A percentile compares a stretch with the other conserved stretches of the same genome.
Conservation (phyloP, 2,888 invertebrate genomes). For the Noctua comes region DNA sequence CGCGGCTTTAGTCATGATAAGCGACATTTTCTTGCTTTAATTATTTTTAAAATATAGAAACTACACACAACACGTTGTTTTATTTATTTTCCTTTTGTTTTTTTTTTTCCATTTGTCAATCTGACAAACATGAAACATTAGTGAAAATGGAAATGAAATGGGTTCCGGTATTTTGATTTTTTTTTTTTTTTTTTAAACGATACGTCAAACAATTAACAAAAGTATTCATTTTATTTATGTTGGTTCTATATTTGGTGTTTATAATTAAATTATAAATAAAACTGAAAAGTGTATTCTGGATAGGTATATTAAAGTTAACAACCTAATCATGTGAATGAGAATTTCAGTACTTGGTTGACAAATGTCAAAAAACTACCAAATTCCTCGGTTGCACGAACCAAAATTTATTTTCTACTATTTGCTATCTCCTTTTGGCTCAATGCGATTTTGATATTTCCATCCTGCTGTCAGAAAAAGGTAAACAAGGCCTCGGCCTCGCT, state of each 20-base stretch:
- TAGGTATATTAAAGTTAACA: background rate
- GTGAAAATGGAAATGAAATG: background rate
- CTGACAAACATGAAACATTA: too few relatives aligned
- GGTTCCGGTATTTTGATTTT: conserved; percentile 2
- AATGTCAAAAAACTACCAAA: conserved; percentile 33
- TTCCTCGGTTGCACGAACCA: conserved; percentile 1
- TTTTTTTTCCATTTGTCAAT: conserved; percentile 16
- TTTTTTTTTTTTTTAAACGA: too few relatives aligned
- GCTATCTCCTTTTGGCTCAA: conserved; percentile 30
- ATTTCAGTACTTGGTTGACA: background rate
- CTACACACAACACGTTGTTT: conserved; percentile 9
- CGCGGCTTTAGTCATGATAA: conserved; percentile 89
- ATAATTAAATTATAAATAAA: background rate
- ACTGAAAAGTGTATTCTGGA: background rate
- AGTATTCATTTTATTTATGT: background rate
- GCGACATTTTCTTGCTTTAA: conserved; percentile 77
- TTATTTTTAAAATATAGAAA: background rate
- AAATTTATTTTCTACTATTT: background rate
- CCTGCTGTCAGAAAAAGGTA: conserved; percentile 51
- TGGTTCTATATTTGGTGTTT: background rate
- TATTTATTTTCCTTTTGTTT: conserved; percentile 19
- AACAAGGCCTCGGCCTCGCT: conserved; percentile 14
- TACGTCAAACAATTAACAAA: background rate
- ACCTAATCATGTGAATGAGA: conserved; percentile 25
- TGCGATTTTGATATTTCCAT: conserved; percentile 14